These are phyloP conservation scores for Oreochromis aureus DNA, from an alignment of 2,113 vertebrate species.

Conservation along the genomic window DNA sequence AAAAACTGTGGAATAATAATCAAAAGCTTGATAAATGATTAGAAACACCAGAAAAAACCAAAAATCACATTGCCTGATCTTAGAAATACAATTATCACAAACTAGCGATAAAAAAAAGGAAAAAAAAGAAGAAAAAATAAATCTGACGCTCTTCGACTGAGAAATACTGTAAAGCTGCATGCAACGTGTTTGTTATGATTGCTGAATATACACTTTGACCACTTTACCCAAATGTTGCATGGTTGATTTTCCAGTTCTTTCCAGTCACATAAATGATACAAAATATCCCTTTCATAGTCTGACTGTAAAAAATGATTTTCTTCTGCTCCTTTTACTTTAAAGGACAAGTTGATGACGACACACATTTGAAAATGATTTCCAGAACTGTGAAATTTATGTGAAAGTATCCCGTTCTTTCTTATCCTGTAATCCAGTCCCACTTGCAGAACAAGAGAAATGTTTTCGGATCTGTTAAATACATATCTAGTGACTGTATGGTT, in stretches of 20 bases:
- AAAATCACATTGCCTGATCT: neutral
- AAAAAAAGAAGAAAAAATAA: neutral
- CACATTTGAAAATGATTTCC: neutral
- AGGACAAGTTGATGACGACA: neutral
- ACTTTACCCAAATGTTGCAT: slow-evolving; percentile 5
- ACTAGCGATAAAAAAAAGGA: neutral
- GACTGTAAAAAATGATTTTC: neutral
- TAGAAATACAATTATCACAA: neutral
- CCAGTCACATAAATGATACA: slow-evolving; percentile 10
- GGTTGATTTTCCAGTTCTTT: slow-evolving; percentile 1
- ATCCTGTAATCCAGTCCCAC: neutral
- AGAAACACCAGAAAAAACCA: neutral
- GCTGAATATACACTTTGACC: slow-evolving; percentile 12
- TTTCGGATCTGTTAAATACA: neutral
- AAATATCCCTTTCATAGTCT: neutral
- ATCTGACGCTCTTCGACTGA: neutral
- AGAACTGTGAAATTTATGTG: neutral
- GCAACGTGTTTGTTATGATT: neutral
- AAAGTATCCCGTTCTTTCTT: neutral
- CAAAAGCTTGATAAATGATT: neutral
- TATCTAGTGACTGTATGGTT: neutral
- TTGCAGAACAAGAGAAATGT: neutral
- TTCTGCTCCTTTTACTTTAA: neutral
- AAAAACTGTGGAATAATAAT: neutral
- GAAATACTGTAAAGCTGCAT: neutral